Evolutionary conservation across 1,140 invertebrate genomes (phyloP).

Genomic region (Ruditapes philippinarum): DNA sequence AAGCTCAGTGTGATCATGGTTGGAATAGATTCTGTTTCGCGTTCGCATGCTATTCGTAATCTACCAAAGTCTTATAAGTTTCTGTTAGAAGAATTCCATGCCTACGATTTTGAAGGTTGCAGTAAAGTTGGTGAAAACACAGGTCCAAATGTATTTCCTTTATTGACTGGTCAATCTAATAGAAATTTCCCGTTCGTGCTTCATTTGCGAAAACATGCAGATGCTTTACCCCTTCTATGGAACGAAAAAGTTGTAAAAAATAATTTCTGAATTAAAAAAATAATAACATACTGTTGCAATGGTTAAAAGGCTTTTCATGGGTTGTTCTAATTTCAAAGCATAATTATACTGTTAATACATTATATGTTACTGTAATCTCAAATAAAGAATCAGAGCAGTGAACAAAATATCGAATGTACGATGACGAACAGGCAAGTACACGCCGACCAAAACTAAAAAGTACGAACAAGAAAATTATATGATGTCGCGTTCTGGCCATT

Average conservation of each 20-base stretch:
- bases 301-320: constrained; percentile 95
- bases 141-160: constrained; percentile 92
- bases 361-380: constrained; percentile 88
- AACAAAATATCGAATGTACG: neutral
- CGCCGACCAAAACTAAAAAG: neutral
- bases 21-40: constrained; percentile 69
- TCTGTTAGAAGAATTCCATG: constrained; percentile 87
- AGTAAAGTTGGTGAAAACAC: constrained; percentile 95
- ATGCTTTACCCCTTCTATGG: constrained; percentile 73
- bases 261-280: constrained; percentile 94
- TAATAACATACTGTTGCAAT: constrained; percentile 92
- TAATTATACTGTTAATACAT: constrained; percentile 93
- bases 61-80: constrained; percentile 67
- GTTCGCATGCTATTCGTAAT: constrained; percentile 55
- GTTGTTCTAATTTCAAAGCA: constrained; percentile 91
- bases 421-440: constrained; percentile 23
- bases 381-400: constrained; percentile 49
- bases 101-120: constrained; percentile 92
- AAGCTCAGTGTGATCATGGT: constrained; percentile 18
- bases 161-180: constrained; percentile 89
- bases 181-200: neutral
- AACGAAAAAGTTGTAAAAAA: constrained; percentile 87
- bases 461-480: constrained; percentile 45
- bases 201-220: neutral
- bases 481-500: constrained; percentile 27